Percentiles rank a stretch among this genome's conserved stretches.
phyloP scores from a whole-genome alignment of 2,888 invertebrate species.

The Melolontha melolontha region DNA sequence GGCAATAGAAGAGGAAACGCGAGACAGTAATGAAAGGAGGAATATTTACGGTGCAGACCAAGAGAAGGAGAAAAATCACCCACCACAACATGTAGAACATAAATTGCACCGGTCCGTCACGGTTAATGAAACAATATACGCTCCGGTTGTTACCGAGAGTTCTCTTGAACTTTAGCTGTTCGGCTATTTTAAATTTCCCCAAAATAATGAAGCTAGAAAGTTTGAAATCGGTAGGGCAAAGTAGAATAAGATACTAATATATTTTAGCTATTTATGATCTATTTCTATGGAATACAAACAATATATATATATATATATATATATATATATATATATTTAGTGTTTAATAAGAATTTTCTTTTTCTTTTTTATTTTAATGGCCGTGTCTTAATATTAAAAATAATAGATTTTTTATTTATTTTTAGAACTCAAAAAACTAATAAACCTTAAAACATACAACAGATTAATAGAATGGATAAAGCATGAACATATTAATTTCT shows the following conservation, averaged over 20 bases:
- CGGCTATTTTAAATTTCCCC: conserved; percentile 30
- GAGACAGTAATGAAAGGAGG: conserved; percentile 32
- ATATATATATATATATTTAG: background rate
- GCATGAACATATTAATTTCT: no score
- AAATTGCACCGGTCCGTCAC: conserved; percentile 55
- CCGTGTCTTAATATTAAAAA: no score
- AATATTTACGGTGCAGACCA: conserved; percentile 31
- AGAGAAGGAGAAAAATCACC: conserved; percentile 45
- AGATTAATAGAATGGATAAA: no score
- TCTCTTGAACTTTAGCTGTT: conserved; percentile 20
- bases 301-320: background rate
- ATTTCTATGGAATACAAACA: background rate
- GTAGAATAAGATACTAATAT: background rate
- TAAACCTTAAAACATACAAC: no score
- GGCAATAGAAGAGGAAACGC: conserved; percentile 4
- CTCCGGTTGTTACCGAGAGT: conserved; percentile 49
- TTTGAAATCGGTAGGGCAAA: no score
- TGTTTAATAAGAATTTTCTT: no score
- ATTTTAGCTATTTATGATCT: background rate
- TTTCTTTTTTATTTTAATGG: no score
- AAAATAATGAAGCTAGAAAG: background rate
- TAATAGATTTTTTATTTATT: no score
- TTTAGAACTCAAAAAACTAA: no score
- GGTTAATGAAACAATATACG: conserved; percentile 57
- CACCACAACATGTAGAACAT: conserved; percentile 47